Percentiles rank a stretch among this genome's conserved stretches.
Conservation (phyloP, 2,113 vertebrate species). For the Potamarius usumacintae region DNA sequence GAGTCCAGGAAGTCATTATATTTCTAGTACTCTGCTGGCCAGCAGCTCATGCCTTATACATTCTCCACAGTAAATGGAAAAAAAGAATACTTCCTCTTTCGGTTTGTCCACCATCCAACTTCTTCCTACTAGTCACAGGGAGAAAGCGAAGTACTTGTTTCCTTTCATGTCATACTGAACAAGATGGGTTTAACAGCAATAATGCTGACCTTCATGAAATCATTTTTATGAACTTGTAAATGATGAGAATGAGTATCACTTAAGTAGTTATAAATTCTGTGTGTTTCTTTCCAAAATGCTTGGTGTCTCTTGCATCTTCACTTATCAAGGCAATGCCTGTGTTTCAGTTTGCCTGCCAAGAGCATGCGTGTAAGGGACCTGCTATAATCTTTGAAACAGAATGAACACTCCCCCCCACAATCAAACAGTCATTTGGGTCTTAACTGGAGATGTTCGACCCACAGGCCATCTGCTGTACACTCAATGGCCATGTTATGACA, state of each 20-base stretch:
- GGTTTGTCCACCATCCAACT: conserved; percentile 23
- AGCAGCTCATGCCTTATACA: background rate
- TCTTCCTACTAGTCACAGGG: conserved; percentile 12
- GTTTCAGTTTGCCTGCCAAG: background rate
- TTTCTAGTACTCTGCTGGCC: background rate
- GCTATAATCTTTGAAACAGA: background rate
- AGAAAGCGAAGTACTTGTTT: conserved; percentile 32
- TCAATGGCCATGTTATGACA: background rate
- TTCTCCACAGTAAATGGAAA: background rate
- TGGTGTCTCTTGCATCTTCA: background rate
- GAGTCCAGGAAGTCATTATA: background rate
- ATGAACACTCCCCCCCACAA: background rate
- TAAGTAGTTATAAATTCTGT: background rate
- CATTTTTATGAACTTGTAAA: background rate
- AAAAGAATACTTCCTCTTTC: conserved; percentile 13
- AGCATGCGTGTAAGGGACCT: background rate
- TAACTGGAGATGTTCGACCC: background rate
- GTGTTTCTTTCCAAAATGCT: background rate
- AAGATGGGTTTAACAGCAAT: background rate
- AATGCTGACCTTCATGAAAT: background rate
- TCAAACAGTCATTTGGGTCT: background rate
- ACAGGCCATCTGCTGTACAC: background rate
- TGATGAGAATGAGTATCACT: background rate
- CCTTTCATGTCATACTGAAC: conserved; percentile 11
- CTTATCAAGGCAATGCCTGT: background rate